Evolutionary conservation across 2,113 vertebrate species (phyloP), one percentile per base, ranked within the genome.

Genomic region (Lampris megalopsis): DNA sequence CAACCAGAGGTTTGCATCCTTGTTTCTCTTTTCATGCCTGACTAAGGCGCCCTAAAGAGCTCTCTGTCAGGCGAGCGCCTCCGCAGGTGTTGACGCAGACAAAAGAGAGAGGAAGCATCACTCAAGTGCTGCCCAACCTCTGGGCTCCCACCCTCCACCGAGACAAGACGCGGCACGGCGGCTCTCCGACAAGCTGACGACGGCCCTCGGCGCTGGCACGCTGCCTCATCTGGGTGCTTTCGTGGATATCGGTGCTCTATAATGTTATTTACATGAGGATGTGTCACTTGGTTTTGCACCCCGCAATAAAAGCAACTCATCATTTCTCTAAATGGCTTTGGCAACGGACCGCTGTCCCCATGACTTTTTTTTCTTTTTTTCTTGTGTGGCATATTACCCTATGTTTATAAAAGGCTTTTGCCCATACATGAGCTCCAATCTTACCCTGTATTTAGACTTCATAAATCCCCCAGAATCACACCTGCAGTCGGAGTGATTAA

Each of bases 51-150:
- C 78, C 78, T 85, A 69, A 48, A 57, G 78, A 87, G 77, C 10
- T 62, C 83, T 75, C 78, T 24, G 24, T 71, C 81, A 86, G 81
- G 81, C 90, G 79, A 87, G 91, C 83, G 71, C 83, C 81, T 79
- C 74, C 75, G 71, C 92, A 93, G 92, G 82, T 92, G 89, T 90
- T 90, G 78, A 83, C 80, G 82, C 42, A 71, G 70, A 90, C 76
- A 85, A 84, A 87, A 76, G 79, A 13, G 71, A 75, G 54, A 75
- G 65, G 81, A 85, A 73, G 75, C 11, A 42, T 87, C 79, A 79
- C 54, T 82, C 65, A 75, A 80, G 68, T 75, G 75, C 41, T 50
- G 63, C 82, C 62, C 63, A 67, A 71, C 38, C 6, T 43, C 65
- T 77, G 35, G 41, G 37, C 53, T 63, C 52, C 74, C 65, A 58